Evolutionary conservation across 1,140 invertebrate species (phyloP), one percentile per base, ranked within the genome.

Genomic region (Cyrtorhinus lividipennis): DNA sequence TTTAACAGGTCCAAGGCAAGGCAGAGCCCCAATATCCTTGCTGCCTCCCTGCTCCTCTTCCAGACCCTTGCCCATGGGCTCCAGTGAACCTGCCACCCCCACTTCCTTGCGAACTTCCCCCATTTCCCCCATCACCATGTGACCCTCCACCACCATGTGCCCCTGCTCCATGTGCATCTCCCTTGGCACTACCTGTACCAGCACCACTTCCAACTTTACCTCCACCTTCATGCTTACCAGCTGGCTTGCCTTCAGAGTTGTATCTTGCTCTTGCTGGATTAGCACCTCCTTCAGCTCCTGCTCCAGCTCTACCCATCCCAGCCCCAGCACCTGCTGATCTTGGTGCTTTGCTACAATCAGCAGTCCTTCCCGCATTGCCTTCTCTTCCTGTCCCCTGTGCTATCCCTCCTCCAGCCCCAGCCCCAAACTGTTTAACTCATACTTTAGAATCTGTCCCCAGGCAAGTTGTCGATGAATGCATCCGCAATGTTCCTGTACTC

Each of bases 381-480:
- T 57, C 56, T 24, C 56, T 57, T 23, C 56, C 56, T 3, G 30
- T 15, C 15, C 5, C 5, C 15, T 15, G 5, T 15, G 30, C 30
- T 38, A 15, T 15, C 15, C 30, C 30, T 8, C 30, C 30, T 15
- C 5, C 5, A 5, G 5, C 15, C 30, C 30, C 30, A 8, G 30
- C 30, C 15, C 30, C 30, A 38, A 23, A 20, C 15, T 62, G 61
- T 48, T 8, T 57, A 20, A 59, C 15, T 26, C 64, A 65, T 56
- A 44, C 25, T 8, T 26, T 65, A 18, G 59, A 59, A 25, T 15
- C 20, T 18, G 53, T 59, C 5, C 23, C 46, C 26, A 45, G 59
- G 18, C 63, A 56, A 8, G 63, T 64, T 8, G 46, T 61, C 48
- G 63, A 64, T 20, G 63, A 64, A 27, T 64, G 59, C 26, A 38